Base-by-base conservation (phyloP, 2,888 invertebrate genomes). In the Stenurella melanura region DNA sequence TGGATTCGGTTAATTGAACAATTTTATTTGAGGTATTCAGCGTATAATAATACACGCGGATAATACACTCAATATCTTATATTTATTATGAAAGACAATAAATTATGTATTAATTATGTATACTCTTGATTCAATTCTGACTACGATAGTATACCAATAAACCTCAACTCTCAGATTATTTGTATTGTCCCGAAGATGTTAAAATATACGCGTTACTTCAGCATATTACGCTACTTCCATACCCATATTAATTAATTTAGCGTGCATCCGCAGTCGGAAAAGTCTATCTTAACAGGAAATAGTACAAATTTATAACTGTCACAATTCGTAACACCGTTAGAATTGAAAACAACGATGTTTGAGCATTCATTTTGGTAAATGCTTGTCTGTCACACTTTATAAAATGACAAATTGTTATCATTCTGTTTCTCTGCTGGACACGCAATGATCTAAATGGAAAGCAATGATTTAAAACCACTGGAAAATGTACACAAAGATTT, bases 321-420 rank as follows among this genome's bases (percentile, higher is more conserved):
- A 9, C 15, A 42, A 42, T 42, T 42, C 42, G 42, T 42, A 42
- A 42, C 42, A 42, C 42, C 12, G 42, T 42, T 42, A 42, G 42
- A 42, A 42, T 42, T 42, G 42, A 42, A 42, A 42, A 42, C 42
- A 42, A 42, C 42, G 42, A 15, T 42, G 12, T 42, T 42, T 42
- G 82, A 83, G 81, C 81, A 80, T 84, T 83, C 82, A 81, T 83
- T 82, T 83, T 80, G 82, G 81, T 81, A 83, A 84, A 84, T 83
- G 83, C 82, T 80, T 78, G 78, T 80, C 84, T 82, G 84, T 84
- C 83, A 82, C 81, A 81, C 80, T 42, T 80, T 80, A 73, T 75
- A 76, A 81, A 82, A 84, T 84, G 84, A 84, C 82, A 84, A 84
- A 84, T 83, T 76, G 78, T 76, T 75, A 79, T 80, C 80, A 81